Evolutionary conservation across 2,113 vertebrate species (phyloP).

Genomic region (Epinephelus cyanopodus): DNA sequence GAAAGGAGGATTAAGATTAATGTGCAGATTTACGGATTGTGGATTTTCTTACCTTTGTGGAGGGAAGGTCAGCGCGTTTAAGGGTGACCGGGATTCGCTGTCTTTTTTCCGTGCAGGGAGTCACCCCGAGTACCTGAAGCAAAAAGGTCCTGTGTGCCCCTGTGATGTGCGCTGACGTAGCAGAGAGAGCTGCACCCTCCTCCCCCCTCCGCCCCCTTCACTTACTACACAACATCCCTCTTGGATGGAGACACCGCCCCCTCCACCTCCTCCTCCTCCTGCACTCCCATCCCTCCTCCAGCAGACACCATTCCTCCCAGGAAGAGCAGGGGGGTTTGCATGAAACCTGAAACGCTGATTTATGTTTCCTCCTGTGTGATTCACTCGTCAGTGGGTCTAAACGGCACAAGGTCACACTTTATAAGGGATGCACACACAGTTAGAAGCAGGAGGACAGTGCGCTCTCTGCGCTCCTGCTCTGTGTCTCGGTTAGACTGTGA

Average conservation of each 20-base stretch:
- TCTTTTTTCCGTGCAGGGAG: slow-evolving; percentile 54
- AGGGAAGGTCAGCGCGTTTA: slow-evolving; percentile 19
- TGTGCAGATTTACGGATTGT: neutral
- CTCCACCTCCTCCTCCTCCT: slow-evolving; percentile 38
- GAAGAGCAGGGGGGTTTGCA: neutral
- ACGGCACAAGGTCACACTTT: neutral
- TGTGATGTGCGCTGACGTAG: slow-evolving; percentile 72
- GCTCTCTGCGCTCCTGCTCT: neutral
- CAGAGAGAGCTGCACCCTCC: slow-evolving; percentile 46
- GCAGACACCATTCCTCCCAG: slow-evolving; percentile 58
- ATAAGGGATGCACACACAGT: neutral
- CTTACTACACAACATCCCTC: slow-evolving; percentile 72
- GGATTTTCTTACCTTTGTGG: slow-evolving; percentile 44
- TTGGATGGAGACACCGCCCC: slow-evolving; percentile 57
- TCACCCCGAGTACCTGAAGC: slow-evolving; percentile 62
- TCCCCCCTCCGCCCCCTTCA: slow-evolving; percentile 29
- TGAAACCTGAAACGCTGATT: neutral
- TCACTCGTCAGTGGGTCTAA: neutral
- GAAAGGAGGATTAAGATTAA: neutral
- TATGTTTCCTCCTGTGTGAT: neutral
- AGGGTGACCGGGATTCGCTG: slow-evolving; percentile 29
- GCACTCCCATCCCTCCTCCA: slow-evolving; percentile 33
- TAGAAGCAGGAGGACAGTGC: neutral
- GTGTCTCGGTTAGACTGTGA: neutral
- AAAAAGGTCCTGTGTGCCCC: slow-evolving; percentile 50